Conservation (phyloP, 2,797 vertebrate species). For the Darevskia nairensis region DNA sequence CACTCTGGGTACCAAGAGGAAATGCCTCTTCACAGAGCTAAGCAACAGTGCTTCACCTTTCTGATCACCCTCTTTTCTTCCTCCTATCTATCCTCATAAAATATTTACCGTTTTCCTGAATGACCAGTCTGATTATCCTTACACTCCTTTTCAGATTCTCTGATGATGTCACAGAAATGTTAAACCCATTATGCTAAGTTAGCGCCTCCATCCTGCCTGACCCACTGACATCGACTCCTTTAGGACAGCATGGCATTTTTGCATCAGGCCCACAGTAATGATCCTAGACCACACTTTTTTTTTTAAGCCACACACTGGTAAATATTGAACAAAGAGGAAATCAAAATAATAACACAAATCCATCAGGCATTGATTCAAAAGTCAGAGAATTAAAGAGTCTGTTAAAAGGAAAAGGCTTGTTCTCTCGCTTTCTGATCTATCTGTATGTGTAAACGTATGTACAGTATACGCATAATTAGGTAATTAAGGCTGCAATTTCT, state of each 20-base stretch:
- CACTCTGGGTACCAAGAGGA: conserved; percentile 67
- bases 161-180: conserved; percentile 90
- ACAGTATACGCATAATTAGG: conserved; percentile 70
- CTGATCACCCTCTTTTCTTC: conserved; percentile 91
- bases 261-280: conserved; percentile 82
- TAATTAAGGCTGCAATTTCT: neutral
- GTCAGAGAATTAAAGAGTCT: conserved; percentile 60
- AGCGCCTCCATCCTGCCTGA: conserved; percentile 81
- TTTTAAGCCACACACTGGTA: conserved; percentile 87
- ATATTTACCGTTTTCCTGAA: conserved; percentile 96
- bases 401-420: conserved; percentile 58
- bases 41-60: conserved; percentile 90
- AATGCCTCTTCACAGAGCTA: conserved; percentile 75
- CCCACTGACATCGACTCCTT: conserved; percentile 77
- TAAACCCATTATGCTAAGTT: conserved; percentile 88
- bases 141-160: conserved; percentile 84
- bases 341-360: conserved; percentile 66
- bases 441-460: neutral
- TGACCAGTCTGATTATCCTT: conserved; percentile 90
- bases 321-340: conserved; percentile 85
- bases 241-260: conserved; percentile 80
- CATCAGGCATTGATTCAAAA: conserved; percentile 54
- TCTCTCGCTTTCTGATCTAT: conserved; percentile 47
- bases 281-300: conserved; percentile 78
- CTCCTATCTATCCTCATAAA: conserved; percentile 96